phyloP scores from a whole-genome alignment of 2,797 vertebrate species.

The Limosa lapponica region DNA sequence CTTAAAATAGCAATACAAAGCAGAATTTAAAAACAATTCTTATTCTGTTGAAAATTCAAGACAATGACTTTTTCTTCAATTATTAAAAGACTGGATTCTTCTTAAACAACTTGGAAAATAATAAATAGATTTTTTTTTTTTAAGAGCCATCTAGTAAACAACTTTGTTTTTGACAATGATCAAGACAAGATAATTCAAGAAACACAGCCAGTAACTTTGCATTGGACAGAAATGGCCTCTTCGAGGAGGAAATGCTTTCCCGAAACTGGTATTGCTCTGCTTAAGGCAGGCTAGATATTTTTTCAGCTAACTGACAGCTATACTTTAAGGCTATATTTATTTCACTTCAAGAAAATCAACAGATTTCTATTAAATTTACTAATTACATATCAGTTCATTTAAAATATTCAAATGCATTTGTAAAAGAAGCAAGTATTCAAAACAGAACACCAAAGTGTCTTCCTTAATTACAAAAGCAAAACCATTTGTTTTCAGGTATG shows the following conservation, averaged over 20 bases:
- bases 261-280: not conserved
- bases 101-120: not conserved
- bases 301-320: not conserved
- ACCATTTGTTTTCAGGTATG: not conserved
- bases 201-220: not conserved
- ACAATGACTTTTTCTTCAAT: not conserved
- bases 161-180: not conserved
- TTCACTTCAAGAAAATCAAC: not conserved
- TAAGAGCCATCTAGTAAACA: not conserved
- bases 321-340: not conserved
- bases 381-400: not conserved
- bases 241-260: not conserved
- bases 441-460: not conserved
- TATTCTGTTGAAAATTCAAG: not conserved
- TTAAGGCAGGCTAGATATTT: not conserved
- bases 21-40: not conserved
- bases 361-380: not conserved
- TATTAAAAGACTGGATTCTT: not conserved
- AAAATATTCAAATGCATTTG: not conserved
- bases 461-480: not conserved
- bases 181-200: not conserved
- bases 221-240: not conserved
- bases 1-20: not conserved
- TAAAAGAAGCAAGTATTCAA: not conserved
- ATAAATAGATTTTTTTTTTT: not conserved